Percentiles rank a stretch among this genome's conserved stretches.
Conservation (phyloP, 1,140 invertebrate species). For the Battus philenor region DNA sequence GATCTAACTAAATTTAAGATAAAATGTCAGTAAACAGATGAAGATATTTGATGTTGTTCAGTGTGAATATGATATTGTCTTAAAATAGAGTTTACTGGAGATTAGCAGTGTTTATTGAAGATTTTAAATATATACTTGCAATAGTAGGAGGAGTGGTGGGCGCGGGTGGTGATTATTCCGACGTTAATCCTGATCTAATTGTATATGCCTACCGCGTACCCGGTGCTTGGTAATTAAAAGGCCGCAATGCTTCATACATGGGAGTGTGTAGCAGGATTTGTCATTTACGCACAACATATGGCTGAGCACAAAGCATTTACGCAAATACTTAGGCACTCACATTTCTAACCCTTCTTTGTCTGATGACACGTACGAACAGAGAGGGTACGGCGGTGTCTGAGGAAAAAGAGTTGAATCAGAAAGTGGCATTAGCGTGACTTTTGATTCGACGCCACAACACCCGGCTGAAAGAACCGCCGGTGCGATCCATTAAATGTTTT, state of each 20-base stretch:
- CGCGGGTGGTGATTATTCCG: too few relatives aligned
- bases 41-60: too few relatives aligned
- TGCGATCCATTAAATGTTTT: conserved; percentile 2
- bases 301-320: conserved; percentile 14
- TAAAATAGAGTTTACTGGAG: too few relatives aligned
- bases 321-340: conserved; percentile 15
- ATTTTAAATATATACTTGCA: too few relatives aligned
- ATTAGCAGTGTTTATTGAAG: too few relatives aligned
- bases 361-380: conserved; percentile 15
- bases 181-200: too few relatives aligned
- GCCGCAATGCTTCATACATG: conserved; percentile 3
- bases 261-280: background rate
- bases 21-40: too few relatives aligned
- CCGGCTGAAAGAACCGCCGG: background rate
- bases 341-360: conserved; percentile 17
- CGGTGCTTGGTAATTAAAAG: conserved; percentile 10
- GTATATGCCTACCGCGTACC: too few relatives aligned
- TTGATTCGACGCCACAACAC: conserved; percentile 1
- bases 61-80: too few relatives aligned
- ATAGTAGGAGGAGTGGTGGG: too few relatives aligned
- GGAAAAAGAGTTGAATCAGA: conserved; percentile 17
- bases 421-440: conserved; percentile 16
- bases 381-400: conserved; percentile 7
- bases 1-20: too few relatives aligned
- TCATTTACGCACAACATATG: conserved; percentile 12